Conservation (phyloP, 2,113 vertebrate genomes). For the Neomonachus schauinslandi region DNA sequence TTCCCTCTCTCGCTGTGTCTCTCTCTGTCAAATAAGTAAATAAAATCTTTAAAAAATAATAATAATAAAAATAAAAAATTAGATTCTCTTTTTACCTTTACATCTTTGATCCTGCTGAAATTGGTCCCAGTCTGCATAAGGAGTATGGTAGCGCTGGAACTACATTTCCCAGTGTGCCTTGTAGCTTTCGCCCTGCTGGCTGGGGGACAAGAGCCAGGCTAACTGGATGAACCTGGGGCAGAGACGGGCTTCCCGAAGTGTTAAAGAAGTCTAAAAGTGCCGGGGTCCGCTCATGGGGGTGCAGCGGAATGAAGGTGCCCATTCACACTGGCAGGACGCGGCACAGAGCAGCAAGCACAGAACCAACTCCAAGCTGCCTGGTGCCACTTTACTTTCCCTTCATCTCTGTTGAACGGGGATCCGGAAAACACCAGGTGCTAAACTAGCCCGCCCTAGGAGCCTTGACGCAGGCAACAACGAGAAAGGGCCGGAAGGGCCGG, state of each 20-base stretch:
- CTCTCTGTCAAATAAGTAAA: no score
- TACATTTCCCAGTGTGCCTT: background rate
- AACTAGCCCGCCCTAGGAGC: background rate
- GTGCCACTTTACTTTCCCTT: background rate
- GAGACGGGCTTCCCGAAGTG: background rate
- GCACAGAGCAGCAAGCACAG: background rate
- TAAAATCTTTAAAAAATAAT: no score
- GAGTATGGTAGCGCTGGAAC: no score
- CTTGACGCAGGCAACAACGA: background rate
- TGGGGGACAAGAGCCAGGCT: no score
- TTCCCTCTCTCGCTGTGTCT: no score
- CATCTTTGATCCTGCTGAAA: background rate
- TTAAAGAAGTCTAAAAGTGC: background rate
- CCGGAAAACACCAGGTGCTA: background rate
- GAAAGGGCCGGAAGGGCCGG: background rate
- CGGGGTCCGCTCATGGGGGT: background rate
- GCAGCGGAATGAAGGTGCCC: no score
- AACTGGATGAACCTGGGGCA: background rate
- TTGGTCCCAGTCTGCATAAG: background rate
- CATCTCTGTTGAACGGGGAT: background rate
- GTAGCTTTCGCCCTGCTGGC: no score
- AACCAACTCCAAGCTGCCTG: background rate
- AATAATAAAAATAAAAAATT: background rate
- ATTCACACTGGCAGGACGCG: fast-evolving
- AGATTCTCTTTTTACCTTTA: background rate